Evolutionary conservation across 2,113 vertebrate species (phyloP).

Genomic region (Motacilla alba): DNA sequence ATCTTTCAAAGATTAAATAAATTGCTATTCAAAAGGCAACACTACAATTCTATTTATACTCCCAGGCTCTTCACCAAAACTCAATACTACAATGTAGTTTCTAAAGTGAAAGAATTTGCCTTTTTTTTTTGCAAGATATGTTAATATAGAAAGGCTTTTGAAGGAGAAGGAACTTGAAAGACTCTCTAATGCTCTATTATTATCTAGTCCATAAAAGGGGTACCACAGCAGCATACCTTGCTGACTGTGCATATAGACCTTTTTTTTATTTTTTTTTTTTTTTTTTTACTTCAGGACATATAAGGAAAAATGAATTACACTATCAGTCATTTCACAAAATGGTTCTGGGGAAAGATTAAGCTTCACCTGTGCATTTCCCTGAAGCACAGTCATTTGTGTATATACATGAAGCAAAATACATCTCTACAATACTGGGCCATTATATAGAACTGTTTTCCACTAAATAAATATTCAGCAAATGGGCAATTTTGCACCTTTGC

Average conservation of each 20-base stretch:
- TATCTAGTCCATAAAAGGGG: neutral
- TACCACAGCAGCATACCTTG: neutral
- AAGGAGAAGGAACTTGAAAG: neutral
- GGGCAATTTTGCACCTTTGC: neutral
- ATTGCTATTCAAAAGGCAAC: neutral
- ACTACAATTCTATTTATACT: neutral
- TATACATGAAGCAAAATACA: neutral
- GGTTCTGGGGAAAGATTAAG: neutral
- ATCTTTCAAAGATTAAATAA: neutral
- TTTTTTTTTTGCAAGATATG: neutral
- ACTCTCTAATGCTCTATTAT: neutral
- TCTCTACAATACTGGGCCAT: neutral
- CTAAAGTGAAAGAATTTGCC: neutral
- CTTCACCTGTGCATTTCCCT: neutral
- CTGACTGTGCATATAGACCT: neutral
- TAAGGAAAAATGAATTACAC: neutral
- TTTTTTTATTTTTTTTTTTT: neutral
- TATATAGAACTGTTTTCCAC: neutral
- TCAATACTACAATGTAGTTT: neutral
- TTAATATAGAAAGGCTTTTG: slow-evolving; percentile 7
- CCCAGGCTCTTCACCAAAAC: neutral
- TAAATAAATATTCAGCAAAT: neutral
- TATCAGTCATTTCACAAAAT: neutral
- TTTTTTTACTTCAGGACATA: neutral
- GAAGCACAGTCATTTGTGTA: neutral